phyloP scores from a whole-genome alignment of 2,113 vertebrate species.

The Oxyruncus cristatus region DNA sequence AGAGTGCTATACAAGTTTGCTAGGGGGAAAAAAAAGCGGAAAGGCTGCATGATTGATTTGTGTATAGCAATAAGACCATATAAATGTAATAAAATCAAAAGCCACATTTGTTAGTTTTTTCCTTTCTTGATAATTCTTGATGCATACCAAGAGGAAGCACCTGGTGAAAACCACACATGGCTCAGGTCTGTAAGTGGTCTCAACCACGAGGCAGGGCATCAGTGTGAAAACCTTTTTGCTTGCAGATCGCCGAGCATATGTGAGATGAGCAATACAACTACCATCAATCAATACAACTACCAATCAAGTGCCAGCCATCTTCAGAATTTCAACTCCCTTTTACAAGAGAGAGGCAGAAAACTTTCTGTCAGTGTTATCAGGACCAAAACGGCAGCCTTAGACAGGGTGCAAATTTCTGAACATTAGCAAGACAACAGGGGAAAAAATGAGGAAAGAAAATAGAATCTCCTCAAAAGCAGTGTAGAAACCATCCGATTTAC shows the following conservation, averaged over 20 bases:
- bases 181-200: background rate
- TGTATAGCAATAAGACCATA: background rate
- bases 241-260: fast-evolving
- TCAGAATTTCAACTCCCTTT: background rate
- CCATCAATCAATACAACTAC: background rate
- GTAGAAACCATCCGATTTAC: background rate
- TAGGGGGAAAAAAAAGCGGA: background rate
- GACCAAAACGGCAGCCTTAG: background rate
- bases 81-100: background rate
- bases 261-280: background rate
- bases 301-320: background rate
- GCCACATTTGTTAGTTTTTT: background rate
- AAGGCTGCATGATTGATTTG: background rate
- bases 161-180: background rate
- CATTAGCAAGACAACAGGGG: background rate
- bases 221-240: background rate
- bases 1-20: background rate
- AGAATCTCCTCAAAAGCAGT: background rate
- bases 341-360: background rate
- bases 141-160: conserved; percentile 38
- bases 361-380: background rate
- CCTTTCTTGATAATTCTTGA: background rate
- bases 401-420: background rate
- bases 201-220: background rate
- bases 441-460: background rate